These are phyloP conservation scores for Nemopilema nomurai DNA, from an alignment of 30 jellyfish, hydroid and myxozoan genomes.

Conservation along the genomic window DNA sequence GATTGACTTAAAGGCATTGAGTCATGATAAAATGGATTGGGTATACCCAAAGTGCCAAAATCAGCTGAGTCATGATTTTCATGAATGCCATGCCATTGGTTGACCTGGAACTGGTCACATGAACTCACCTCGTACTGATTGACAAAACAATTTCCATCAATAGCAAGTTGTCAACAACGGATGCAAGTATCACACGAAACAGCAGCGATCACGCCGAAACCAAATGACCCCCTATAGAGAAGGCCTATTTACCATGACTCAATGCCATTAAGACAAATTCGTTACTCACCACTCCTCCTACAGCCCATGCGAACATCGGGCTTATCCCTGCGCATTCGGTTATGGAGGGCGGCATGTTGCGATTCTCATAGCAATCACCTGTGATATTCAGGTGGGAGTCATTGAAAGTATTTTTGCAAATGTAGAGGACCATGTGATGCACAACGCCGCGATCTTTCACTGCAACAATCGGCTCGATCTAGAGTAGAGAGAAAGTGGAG, in stretches of 20 bases:
- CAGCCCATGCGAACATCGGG: conserved; percentile 62
- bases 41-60: too few relatives aligned
- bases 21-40: too few relatives aligned
- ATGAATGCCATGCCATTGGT: too few relatives aligned
- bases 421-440: conserved; percentile 57
- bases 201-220: neutral
- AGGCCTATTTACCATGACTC: neutral
- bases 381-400: conserved; percentile 47
- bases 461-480: conserved; percentile 53
- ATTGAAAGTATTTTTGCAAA: conserved; percentile 37
- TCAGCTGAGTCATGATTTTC: too few relatives aligned
- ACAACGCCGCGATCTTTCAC: conserved; percentile 51
- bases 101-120: too few relatives aligned
- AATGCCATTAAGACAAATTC: too few relatives aligned
- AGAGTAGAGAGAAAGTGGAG: neutral
- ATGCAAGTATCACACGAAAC: too few relatives aligned
- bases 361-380: conserved; percentile 30
- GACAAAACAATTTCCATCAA: too few relatives aligned
- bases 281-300: conserved; percentile 56
- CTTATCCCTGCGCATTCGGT: conserved; percentile 36
- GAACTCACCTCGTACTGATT: too few relatives aligned
- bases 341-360: conserved; percentile 62
- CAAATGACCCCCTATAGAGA: neutral
- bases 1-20: too few relatives aligned
- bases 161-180: too few relatives aligned